Base-by-base conservation (phyloP, 2,113 vertebrate genomes). In the Merops nubicus region DNA sequence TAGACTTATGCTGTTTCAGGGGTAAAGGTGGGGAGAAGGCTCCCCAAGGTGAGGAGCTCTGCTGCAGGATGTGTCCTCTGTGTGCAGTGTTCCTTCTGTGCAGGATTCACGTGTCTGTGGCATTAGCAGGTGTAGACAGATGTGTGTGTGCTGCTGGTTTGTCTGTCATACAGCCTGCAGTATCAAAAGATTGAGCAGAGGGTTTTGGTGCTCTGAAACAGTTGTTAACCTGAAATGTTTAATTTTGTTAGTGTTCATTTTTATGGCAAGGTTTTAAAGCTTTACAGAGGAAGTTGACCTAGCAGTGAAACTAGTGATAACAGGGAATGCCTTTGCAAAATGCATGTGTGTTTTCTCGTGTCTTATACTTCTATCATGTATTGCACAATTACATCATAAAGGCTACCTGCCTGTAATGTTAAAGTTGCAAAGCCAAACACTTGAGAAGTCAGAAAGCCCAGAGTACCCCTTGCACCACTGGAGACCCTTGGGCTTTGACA, bases 281-380 rank as follows among this genome's bases (percentile, higher is more conserved):
- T 91, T 82, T 72, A 19, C 15, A 12, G 21, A 72, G 60, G 38
- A 60, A 69, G 59, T 16, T 89, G 48, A 50, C 9, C 14, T 63
- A 13, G 9, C 31, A 29, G 42, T 62, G 33, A 86, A 53, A 45
- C 33, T 9, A 80, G 26, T 16, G 65, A n/a, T 34, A 34, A 17
- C 11, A 36, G 2, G 4, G n/a, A 70, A 57, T 43, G n/a, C 15
- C 57, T 57, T 38, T 57, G 11, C 40, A 74, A 88, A 78, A 65
- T 15, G 17, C 15, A 6, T 0, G 3, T 42, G 2, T 21, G 15
- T 51, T 43, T 85, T 77, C 2, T 1, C 22, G 9, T 0, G 0
- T 65, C 20, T 62, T 43, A 8, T 5, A 5, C 19, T 57, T 45
- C 28, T 57, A 3, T 8, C 9, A 3, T 21, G 12, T 25, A 17